These are phyloP conservation scores for Pelodytes ibericus DNA, from an alignment of 2,797 vertebrate genomes.

Conservation along the genomic window DNA sequence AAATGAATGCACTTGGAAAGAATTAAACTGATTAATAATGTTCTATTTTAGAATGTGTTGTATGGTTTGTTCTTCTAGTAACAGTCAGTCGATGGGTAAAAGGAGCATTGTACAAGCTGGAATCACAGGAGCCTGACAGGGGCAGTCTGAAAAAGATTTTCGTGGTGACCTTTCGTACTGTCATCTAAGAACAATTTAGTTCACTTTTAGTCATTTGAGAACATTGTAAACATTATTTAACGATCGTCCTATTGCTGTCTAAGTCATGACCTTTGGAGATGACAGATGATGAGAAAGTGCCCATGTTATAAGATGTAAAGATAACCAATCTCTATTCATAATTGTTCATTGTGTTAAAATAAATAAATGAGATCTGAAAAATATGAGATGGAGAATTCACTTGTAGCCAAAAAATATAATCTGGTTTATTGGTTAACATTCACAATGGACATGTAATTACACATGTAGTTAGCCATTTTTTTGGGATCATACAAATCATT, in stretches of 20 bases:
- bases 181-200: slow-evolving; percentile 70
- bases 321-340: neutral
- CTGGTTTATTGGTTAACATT: too few species aligned
- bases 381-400: too few species aligned
- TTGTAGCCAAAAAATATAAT: too few species aligned
- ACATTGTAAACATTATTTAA: slow-evolving; percentile 68
- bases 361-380: too few species aligned
- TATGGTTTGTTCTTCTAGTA: neutral
- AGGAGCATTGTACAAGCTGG: neutral
- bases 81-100: neutral
- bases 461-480: too few species aligned
- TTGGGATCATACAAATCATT: too few species aligned
- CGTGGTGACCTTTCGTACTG: slow-evolving; percentile 68
- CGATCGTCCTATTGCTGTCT: slow-evolving; percentile 62
- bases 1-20: too few species aligned
- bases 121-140: slow-evolving; percentile 37
- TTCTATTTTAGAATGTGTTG: too few species aligned
- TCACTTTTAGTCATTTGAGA: slow-evolving; percentile 74
- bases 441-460: too few species aligned
- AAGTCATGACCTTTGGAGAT: slow-evolving; percentile 69
- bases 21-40: too few species aligned
- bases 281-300: slow-evolving; percentile 59
- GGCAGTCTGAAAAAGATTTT: slow-evolving; percentile 66
- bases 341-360: too few species aligned
- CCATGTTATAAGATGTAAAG: slow-evolving; percentile 57